phyloP scores from a whole-genome alignment of 2,113 vertebrate genomes.

The Melierax canorus region DNA sequence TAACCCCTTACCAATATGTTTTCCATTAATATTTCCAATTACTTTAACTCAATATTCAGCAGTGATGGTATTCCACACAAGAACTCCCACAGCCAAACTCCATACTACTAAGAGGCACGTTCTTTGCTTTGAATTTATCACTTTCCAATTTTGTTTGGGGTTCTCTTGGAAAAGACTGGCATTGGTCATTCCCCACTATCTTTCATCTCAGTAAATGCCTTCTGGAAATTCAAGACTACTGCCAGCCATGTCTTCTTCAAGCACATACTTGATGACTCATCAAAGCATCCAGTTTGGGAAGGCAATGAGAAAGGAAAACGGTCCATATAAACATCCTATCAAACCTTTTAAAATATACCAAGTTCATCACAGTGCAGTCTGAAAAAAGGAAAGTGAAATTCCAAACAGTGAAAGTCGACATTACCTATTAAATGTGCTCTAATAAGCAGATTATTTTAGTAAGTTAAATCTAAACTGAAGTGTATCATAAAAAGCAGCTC shows the following conservation, averaged over 20 bases:
- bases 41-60: background rate
- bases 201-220: background rate
- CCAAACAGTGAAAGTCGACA: background rate
- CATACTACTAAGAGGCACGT: background rate
- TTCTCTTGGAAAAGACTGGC: background rate
- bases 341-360: background rate
- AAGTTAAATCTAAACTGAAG: background rate
- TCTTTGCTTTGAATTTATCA: background rate
- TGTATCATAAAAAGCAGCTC: background rate
- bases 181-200: background rate
- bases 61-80: background rate
- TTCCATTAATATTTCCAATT: background rate
- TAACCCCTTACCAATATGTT: background rate
- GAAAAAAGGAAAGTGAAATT: background rate
- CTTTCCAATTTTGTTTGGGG: background rate
- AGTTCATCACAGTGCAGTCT: background rate
- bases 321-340: background rate
- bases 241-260: background rate
- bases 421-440: background rate
- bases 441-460: background rate
- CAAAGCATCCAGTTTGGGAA: background rate
- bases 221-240: background rate
- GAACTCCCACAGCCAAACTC: background rate
- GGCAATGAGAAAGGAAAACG: background rate
- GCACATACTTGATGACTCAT: background rate